phyloP scores from a whole-genome alignment of 64 coral and sea anemone species.

The Stichodactyla helianthus region DNA sequence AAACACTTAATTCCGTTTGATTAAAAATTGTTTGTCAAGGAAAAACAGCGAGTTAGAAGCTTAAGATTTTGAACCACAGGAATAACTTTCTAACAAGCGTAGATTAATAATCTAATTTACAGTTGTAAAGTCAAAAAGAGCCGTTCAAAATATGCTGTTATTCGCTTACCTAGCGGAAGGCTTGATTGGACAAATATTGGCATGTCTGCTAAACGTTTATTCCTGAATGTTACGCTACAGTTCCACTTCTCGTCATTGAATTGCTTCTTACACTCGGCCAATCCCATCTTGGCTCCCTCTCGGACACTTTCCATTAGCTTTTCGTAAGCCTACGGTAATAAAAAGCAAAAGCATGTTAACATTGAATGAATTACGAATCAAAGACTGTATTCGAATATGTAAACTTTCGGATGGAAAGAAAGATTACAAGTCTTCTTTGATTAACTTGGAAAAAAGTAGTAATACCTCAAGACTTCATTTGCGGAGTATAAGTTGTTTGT shows the following conservation, averaged over 20 bases:
- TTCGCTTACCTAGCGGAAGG: slow-evolving; percentile 25
- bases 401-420: no score
- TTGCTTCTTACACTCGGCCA: slow-evolving; percentile 36
- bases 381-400: not conserved
- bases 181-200: slow-evolving; percentile 17
- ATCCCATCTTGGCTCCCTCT: slow-evolving; percentile 3
- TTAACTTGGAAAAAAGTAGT: no score
- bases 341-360: not conserved
- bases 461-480: no score
- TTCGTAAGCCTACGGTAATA: slow-evolving; percentile 22
- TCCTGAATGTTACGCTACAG: slow-evolving; percentile 13
- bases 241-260: slow-evolving; percentile 46
- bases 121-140: no score
- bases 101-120: no score
- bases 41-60: no score
- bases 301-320: slow-evolving; percentile 7
- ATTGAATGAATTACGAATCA: not conserved
- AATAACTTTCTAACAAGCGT: no score
- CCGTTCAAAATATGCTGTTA: not conserved
- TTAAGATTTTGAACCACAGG: no score
- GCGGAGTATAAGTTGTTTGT: no score
- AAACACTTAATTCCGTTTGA: no score
- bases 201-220: slow-evolving; percentile 2
- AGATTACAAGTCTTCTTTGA: no score
- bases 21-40: no score